Conservation (phyloP, 2,888 invertebrate species). For the Cantharis rufa region DNA sequence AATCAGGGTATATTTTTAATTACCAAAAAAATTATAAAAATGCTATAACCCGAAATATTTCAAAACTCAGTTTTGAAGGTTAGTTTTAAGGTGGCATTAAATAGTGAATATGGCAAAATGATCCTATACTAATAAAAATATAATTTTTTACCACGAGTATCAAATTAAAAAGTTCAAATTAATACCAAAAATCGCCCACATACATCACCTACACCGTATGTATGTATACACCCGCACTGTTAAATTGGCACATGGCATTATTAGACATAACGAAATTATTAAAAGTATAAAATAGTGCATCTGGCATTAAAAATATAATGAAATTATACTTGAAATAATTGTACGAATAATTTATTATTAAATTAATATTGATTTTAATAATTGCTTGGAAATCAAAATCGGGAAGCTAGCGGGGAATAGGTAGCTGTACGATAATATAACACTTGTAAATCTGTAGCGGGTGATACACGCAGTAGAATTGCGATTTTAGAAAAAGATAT, state of each 20-base stretch:
- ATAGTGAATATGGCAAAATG: no score
- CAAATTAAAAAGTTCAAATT: neutral
- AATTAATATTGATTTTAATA: neutral
- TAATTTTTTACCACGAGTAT: neutral
- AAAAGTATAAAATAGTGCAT: neutral
- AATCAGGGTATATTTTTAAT: no score
- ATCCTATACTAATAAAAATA: no score
- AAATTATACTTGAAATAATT: neutral
- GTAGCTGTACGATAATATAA: neutral
- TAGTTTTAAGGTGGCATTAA: no score
- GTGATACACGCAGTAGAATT: slow-evolving; percentile 2
- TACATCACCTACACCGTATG: neutral
- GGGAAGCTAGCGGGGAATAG: neutral
- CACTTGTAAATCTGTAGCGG: slow-evolving; percentile 13
- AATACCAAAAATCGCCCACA: neutral
- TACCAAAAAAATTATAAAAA: no score
- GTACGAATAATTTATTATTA: neutral
- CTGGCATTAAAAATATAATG: neutral
- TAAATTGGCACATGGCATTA: neutral
- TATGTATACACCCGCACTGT: neutral
- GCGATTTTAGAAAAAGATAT: slow-evolving; percentile 19
- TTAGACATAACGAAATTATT: neutral
- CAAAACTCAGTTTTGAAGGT: no score
- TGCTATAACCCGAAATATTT: no score
- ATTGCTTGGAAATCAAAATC: neutral